Percentiles rank a stretch among this genome's conserved stretches.
phyloP scores from a whole-genome alignment of 2,113 vertebrate species.

The Elephas maximus region DNA sequence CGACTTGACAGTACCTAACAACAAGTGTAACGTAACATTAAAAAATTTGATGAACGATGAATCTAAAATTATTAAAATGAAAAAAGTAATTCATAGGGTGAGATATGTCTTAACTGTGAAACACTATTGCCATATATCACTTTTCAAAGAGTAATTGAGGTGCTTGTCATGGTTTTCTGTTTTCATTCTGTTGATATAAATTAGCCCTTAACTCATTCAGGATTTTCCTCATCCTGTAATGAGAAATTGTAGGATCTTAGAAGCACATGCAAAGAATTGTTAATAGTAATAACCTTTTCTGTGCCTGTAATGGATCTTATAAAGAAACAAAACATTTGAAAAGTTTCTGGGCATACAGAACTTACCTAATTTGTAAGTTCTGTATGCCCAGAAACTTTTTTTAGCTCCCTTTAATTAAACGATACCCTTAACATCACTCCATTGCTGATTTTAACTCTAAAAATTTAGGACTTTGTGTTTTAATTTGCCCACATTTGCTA shows the following conservation, averaged over 20 bases:
- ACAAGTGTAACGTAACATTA: no score
- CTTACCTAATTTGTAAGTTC: no score
- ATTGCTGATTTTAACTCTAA: background rate
- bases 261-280: background rate
- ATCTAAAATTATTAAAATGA: no score
- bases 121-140: background rate
- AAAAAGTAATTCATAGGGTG: background rate
- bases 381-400: no score
- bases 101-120: background rate
- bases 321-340: background rate
- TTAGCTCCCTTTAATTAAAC: background rate
- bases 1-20: no score
- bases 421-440: background rate
- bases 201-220: background rate
- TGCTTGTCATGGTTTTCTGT: background rate
- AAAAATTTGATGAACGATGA: no score
- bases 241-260: background rate
- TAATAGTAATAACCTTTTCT: background rate
- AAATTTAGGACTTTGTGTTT: background rate
- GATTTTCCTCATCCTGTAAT: slow-evolving; percentile 11
- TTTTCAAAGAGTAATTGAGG: background rate
- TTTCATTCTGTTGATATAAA: background rate
- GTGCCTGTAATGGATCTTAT: background rate
- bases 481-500: background rate
- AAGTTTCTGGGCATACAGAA: background rate